A percentile compares a stretch with the other conserved stretches of the same genome.
These are phyloP conservation scores for Mizuhopecten yessoensis DNA, from an alignment of 1,140 invertebrate genomes.

Conservation along the genomic window DNA sequence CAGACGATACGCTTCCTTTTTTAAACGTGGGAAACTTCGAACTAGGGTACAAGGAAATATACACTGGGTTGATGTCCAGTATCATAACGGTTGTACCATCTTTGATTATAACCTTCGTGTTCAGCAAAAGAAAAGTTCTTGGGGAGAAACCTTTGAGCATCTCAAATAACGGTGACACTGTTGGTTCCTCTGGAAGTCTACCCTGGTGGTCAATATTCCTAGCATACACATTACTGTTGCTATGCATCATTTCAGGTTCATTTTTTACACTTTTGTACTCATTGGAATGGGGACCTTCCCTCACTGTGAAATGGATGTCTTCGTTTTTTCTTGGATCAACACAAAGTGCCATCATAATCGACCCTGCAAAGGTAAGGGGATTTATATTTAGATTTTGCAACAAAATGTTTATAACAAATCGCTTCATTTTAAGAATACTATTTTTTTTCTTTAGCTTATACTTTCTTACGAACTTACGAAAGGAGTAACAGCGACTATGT, in stretches of 20 bases:
- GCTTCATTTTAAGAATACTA: too few relatives aligned
- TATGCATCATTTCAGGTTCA: constrained; percentile 81
- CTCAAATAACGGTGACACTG: not conserved
- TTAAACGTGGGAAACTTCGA: not conserved
- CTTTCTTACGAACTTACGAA: too few relatives aligned
- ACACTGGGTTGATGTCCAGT: too few relatives aligned
- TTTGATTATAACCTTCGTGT: not conserved
- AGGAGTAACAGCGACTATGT: too few relatives aligned
- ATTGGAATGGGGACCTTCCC: too few relatives aligned
- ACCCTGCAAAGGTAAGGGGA: too few relatives aligned
- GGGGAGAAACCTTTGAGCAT: not conserved
- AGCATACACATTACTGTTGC: constrained; percentile 77
- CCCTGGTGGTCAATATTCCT: constrained; percentile 76
- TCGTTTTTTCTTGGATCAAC: constrained; percentile 84
- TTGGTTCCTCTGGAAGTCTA: not conserved
- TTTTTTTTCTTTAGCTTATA: too few relatives aligned
- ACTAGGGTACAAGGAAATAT: too few relatives aligned
- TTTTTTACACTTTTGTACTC: constrained; percentile 85
- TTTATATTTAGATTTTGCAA: too few relatives aligned
- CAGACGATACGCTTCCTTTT: not conserved
- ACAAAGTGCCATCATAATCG: too few relatives aligned
- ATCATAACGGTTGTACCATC: not conserved
- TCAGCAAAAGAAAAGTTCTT: not conserved
- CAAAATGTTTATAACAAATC: too few relatives aligned
- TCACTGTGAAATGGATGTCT: constrained; percentile 86